Conservation (phyloP, 1,140 invertebrate species). For the Calephelis virginiensis region DNA sequence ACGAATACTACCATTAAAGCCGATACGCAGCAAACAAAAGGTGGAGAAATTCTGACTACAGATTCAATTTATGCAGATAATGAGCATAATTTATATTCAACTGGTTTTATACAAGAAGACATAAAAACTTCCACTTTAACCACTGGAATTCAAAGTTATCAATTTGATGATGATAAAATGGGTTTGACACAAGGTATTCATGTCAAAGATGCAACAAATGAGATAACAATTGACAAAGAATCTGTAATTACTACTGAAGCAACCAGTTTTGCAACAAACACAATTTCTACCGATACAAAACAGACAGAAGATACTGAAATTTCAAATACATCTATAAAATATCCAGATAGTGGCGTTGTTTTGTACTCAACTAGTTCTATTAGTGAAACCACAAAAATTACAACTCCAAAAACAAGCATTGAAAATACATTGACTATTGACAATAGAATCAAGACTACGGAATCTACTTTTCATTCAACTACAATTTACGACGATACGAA, state of each 20-base stretch:
- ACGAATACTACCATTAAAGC: too few relatives aligned
- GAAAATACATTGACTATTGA: not conserved
- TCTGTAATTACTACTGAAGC: not conserved
- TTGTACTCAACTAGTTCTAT: not conserved
- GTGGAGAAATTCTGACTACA: too few relatives aligned
- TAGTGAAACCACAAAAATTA: not conserved
- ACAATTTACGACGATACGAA: not conserved
- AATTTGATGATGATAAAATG: too few relatives aligned
- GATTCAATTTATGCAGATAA: too few relatives aligned
- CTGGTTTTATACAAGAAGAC: too few relatives aligned
- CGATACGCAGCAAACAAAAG: too few relatives aligned
- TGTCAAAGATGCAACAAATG: too few relatives aligned
- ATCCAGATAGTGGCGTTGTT: not conserved
- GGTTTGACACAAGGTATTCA: too few relatives aligned
- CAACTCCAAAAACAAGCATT: not conserved
- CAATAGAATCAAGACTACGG: not conserved
- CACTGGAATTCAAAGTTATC: too few relatives aligned
- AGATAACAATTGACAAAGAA: too few relatives aligned
- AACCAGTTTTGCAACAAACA: not conserved
- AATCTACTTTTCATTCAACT: not conserved
- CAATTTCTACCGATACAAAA: not conserved
- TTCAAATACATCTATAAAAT: not conserved
- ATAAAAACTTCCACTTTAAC: too few relatives aligned
- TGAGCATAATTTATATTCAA: too few relatives aligned
- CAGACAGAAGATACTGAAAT: not conserved